A percentile compares a stretch with the other conserved stretches of the same genome.
Conservation (phyloP, 1,140 invertebrate species). For the Leptinotarsa texana region DNA sequence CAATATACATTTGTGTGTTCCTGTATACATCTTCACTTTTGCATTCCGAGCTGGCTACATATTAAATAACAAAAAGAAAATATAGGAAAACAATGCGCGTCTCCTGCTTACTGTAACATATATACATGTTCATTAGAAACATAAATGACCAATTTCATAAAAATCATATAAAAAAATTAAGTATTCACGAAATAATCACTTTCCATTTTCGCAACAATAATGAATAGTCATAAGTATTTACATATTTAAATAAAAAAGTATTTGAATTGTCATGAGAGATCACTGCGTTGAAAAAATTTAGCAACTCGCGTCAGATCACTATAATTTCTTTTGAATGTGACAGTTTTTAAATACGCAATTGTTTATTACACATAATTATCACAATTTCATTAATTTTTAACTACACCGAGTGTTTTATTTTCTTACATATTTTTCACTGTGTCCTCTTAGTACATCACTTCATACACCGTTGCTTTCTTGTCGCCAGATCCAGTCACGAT, state of each 20-base stretch:
- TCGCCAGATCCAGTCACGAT: constrained; percentile 99
- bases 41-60: constrained; percentile 40
- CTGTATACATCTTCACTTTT: constrained; percentile 13
- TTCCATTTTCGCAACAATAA: constrained; percentile 11
- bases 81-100: constrained; percentile 22
- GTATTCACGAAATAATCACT: constrained; percentile 26
- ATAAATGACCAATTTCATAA: too few species aligned
- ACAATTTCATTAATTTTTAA: constrained; percentile 48
- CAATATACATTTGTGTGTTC: constrained; percentile 39
- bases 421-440: not conserved
- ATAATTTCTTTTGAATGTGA: constrained; percentile 25
- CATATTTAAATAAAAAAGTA: constrained; percentile 19
- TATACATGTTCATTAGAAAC: constrained; percentile 24
- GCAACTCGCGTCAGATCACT: constrained; percentile 45
- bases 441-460: constrained; percentile 87
- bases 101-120: constrained; percentile 30
- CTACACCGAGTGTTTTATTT: constrained; percentile 24
- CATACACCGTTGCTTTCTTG: constrained; percentile 98
- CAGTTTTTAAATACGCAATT: constrained; percentile 15
- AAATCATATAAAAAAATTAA: constrained; percentile 32
- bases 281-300: constrained; percentile 40
- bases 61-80: constrained; percentile 51
- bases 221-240: constrained; percentile 19
- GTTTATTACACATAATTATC: constrained; percentile 53
- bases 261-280: constrained; percentile 46